Percentiles rank a stretch among this genome's conserved stretches.
phyloP scores from a whole-genome alignment of 2,888 invertebrate genomes.

The Meteorus colon region DNA sequence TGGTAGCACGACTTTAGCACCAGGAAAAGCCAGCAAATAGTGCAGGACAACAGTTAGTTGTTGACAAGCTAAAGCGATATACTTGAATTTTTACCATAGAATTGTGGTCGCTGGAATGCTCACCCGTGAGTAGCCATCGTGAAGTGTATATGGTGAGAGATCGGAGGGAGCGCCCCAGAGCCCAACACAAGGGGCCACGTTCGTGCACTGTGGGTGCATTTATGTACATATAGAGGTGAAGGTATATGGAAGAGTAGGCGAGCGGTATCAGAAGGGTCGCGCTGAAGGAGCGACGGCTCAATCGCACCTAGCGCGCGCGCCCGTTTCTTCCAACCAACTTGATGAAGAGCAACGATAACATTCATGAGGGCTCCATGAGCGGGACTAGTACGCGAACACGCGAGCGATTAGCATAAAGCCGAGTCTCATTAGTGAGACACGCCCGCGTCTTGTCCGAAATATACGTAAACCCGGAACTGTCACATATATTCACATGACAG shows the following conservation, averaged over 20 bases:
- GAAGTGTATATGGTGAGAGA: constrained; percentile 14
- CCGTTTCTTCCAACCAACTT: constrained; percentile 49
- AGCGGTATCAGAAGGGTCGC: constrained; percentile 33
- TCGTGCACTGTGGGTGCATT: constrained; percentile 16
- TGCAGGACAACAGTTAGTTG: constrained; percentile 36
- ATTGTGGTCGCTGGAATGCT: constrained; percentile 32
- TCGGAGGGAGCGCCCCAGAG: neutral
- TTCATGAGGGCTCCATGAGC: constrained; percentile 59
- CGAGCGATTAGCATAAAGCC: constrained; percentile 67
- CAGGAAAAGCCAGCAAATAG: constrained; percentile 21
- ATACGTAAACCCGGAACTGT: constrained; percentile 44
- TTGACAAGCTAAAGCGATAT: constrained; percentile 39
- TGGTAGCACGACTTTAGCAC: constrained; percentile 14
- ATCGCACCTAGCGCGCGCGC: constrained; percentile 41
- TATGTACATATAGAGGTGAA: constrained; percentile 12
- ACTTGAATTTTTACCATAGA: constrained; percentile 28
- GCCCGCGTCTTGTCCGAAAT: constrained; percentile 38
- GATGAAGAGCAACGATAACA: constrained; percentile 65
- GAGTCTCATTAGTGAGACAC: constrained; percentile 62
- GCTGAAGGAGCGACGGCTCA: constrained; percentile 39
- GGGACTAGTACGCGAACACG: constrained; percentile 57
- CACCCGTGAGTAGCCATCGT: constrained; percentile 18
- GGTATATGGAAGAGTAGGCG: constrained; percentile 13
- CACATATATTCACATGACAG: constrained; percentile 20
- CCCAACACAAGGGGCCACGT: constrained; percentile 4